A percentile compares a stretch with the other conserved stretches of the same genome.
These are phyloP conservation scores for Pachypsylla venusta DNA, from an alignment of 1,140 invertebrate species.

Conservation along the genomic window DNA sequence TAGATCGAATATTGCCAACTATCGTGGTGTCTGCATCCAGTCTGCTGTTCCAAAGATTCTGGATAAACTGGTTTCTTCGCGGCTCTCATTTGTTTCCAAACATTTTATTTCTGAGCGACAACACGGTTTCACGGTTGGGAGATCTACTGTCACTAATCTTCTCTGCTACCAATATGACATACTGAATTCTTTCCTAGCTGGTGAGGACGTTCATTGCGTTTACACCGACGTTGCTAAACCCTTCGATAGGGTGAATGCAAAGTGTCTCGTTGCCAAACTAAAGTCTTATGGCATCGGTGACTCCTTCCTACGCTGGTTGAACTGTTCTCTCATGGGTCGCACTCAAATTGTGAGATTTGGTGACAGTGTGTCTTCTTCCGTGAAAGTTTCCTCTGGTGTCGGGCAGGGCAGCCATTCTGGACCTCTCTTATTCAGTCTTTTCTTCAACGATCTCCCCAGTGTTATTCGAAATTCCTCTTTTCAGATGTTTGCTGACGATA, in stretches of 20 bases:
- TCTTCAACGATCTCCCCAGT: slow-evolving; percentile 12
- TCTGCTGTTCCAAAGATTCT: slow-evolving; percentile 18
- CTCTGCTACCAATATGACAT: background rate
- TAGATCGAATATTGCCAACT: slow-evolving; percentile 16
- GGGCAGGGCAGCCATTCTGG: slow-evolving; percentile 5
- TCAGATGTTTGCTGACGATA: too few species aligned
- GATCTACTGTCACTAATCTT: slow-evolving; percentile 15
- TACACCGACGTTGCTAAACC: slow-evolving; percentile 16
- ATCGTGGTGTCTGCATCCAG: slow-evolving; percentile 19
- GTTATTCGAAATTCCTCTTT: too few species aligned
- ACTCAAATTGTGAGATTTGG: slow-evolving; percentile 5
- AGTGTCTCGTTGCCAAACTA: slow-evolving; percentile 8
- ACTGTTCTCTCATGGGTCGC: slow-evolving; percentile 6
- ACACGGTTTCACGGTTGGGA: slow-evolving; percentile 11
- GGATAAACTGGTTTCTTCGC: slow-evolving; percentile 3
- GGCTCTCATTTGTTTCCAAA: background rate
- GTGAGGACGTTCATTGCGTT: slow-evolving; percentile 9
- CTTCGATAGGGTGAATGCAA: slow-evolving; percentile 11
- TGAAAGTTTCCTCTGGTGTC: slow-evolving; percentile 7
- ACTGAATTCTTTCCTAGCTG: background rate
- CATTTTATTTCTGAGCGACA: slow-evolving; percentile 3
- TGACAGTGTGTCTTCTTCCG: background rate
- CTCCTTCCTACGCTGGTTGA: slow-evolving; percentile 5
- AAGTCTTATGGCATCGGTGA: background rate
- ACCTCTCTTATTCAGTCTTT: slow-evolving; percentile 5